phyloP scores from a whole-genome alignment of 2,113 vertebrate species.

The Vidua chalybeata region DNA sequence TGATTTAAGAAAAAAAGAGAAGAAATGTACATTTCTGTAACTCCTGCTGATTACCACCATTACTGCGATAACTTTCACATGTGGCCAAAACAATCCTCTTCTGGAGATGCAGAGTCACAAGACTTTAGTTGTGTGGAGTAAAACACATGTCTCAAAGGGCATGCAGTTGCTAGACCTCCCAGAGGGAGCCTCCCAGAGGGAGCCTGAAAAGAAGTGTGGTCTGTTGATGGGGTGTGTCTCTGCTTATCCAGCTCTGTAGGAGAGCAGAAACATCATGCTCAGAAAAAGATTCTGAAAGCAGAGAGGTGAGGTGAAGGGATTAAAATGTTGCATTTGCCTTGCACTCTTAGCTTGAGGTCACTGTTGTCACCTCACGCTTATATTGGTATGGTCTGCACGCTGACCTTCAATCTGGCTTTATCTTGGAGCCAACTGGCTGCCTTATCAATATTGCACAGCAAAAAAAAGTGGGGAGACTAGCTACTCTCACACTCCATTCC shows the following conservation, averaged over 20 bases:
- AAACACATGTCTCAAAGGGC: background rate
- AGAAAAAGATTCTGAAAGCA: background rate
- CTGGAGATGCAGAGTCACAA: background rate
- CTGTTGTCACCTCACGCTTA: rapidly evolving
- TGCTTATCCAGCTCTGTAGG: background rate
- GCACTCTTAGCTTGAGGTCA: background rate
- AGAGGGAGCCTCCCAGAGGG: too few relatives aligned
- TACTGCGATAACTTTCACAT: background rate
- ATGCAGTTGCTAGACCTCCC: background rate
- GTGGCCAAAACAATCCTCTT: background rate
- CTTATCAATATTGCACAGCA: background rate
- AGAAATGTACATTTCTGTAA: background rate
- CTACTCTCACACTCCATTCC: background rate
- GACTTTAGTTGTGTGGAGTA: background rate
- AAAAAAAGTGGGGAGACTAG: background rate
- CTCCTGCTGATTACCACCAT: background rate
- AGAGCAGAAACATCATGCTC: background rate
- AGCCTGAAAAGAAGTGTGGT: background rate
- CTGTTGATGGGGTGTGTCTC: background rate
- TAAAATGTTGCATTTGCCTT: background rate
- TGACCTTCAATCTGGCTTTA: background rate
- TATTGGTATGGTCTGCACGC: rapidly evolving
- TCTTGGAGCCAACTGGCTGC: background rate
- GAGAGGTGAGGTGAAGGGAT: background rate
- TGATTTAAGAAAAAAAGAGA: background rate